A percentile compares a stretch with the other conserved stretches of the same genome.
Conservation (phyloP, 2,113 vertebrate genomes). For the Periophthalmodon schlosseri region DNA sequence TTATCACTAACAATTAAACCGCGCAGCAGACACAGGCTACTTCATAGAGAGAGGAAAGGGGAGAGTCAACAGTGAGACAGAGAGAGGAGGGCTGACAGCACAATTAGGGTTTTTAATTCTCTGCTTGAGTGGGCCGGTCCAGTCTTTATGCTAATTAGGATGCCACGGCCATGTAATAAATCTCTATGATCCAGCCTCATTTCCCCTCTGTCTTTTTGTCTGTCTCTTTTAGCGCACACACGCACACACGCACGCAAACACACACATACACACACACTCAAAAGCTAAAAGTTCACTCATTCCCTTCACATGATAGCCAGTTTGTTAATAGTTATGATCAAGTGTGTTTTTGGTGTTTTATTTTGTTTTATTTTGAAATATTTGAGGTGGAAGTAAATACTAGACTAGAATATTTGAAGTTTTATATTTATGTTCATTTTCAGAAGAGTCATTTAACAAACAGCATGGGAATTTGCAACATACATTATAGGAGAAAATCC, state of each 20-base stretch:
- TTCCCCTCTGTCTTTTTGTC: slow-evolving; percentile 61
- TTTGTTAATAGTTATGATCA: slow-evolving; percentile 47
- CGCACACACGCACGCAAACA: slow-evolving; percentile 31
- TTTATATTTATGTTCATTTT: background rate
- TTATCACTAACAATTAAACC: slow-evolving; percentile 70
- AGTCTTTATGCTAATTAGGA: slow-evolving; percentile 96
- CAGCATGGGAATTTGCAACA: background rate
- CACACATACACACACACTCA: slow-evolving; percentile 47
- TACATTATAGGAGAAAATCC: no score
- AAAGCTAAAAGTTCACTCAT: slow-evolving; percentile 54
- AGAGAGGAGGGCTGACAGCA: slow-evolving; percentile 90
- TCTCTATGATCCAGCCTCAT: slow-evolving; percentile 91
- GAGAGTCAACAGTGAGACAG: slow-evolving; percentile 69
- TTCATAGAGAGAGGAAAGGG: slow-evolving; percentile 54
- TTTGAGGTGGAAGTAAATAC: slow-evolving; percentile 10
- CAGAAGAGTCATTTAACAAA: background rate
- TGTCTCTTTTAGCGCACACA: slow-evolving; percentile 37
- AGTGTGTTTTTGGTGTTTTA: slow-evolving; percentile 22
- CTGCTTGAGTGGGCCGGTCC: slow-evolving; percentile 97
- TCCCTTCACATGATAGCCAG: slow-evolving; percentile 38
- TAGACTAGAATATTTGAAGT: background rate
- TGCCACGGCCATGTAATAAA: slow-evolving; percentile 88
- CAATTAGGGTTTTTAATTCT: slow-evolving; percentile 99
- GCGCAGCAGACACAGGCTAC: slow-evolving; percentile 49
- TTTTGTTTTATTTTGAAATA: slow-evolving; percentile 25